These are phyloP conservation scores for Mesoligia furuncula DNA, from an alignment of 2,888 invertebrate genomes.

Conservation along the genomic window DNA sequence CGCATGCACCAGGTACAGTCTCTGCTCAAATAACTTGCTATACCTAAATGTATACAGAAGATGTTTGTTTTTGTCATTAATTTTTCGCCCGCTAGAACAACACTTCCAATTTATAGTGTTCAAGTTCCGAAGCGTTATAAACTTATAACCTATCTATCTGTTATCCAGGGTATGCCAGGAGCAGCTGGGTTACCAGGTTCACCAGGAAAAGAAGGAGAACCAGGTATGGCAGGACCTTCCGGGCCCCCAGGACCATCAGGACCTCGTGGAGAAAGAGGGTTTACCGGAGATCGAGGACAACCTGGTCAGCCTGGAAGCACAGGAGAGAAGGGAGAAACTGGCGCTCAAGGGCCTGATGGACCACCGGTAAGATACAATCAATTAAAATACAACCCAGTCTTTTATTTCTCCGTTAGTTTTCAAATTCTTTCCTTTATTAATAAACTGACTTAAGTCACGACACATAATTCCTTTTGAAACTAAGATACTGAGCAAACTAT, in stretches of 20 bases:
- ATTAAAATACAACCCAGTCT: not conserved
- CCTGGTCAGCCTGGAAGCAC: slow-evolving; percentile 92
- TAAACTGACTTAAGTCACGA: not conserved
- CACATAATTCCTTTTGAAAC: not conserved
- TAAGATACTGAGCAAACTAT: not conserved
- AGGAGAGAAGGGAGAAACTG: slow-evolving; percentile 92
- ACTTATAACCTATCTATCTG: slow-evolving; percentile 9
- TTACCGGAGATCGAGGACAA: slow-evolving; percentile 94
- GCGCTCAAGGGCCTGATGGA: slow-evolving; percentile 93
- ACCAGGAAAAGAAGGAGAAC: slow-evolving; percentile 95
- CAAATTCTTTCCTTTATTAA: not conserved
- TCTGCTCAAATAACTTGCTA: not conserved
- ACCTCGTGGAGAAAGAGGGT: slow-evolving; percentile 92
- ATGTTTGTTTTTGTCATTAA: not conserved
- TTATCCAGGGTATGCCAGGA: slow-evolving; percentile 93
- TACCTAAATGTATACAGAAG: not conserved
- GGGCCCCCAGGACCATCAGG: slow-evolving; percentile 92
- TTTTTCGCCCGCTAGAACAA: not conserved
- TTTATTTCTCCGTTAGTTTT: not conserved
- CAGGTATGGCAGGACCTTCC: slow-evolving; percentile 92
- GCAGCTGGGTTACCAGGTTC: slow-evolving; percentile 93
- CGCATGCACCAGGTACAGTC: no score
- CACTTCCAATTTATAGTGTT: not conserved
- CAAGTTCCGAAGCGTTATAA: not conserved
- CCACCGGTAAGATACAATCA: slow-evolving; percentile 87